Evolutionary conservation across 1,140 invertebrate species (phyloP).

Genomic region (Phocides pigmalion): DNA sequence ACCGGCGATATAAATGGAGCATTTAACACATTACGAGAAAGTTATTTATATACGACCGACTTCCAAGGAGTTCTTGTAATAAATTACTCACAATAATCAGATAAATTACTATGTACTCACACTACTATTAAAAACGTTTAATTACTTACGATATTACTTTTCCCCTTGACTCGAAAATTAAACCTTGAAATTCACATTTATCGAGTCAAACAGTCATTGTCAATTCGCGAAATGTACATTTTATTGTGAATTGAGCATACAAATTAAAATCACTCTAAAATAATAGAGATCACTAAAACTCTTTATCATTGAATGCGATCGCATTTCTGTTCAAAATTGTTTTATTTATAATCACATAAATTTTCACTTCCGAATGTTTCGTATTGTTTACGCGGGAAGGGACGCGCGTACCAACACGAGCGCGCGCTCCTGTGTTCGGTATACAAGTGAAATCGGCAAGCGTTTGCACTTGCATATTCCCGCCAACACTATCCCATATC

Average conservation of each 20-base stretch:
- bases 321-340: too few relatives aligned
- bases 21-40: constrained; percentile 32
- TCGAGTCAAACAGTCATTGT: constrained; percentile 45
- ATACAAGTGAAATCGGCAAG: constrained; percentile 52
- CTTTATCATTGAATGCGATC: too few relatives aligned
- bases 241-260: constrained; percentile 23
- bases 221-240: constrained; percentile 33
- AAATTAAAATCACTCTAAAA: constrained; percentile 20
- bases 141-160: constrained; percentile 51
- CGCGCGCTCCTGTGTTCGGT: constrained; percentile 44
- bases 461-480: constrained; percentile 37
- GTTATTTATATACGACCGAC: constrained; percentile 37
- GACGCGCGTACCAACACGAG: constrained; percentile 36
- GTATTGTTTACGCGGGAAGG: constrained; percentile 37
- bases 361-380: constrained; percentile 31
- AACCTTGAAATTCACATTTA: constrained; percentile 46
- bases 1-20: constrained; percentile 17
- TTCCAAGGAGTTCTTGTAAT: constrained; percentile 49
- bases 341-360: constrained; percentile 40
- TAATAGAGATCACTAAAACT: constrained; percentile 34
- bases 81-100: constrained; percentile 50
- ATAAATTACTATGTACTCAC: constrained; percentile 46
- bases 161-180: constrained; percentile 52
- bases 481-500: constrained; percentile 44
- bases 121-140: constrained; percentile 42